Evolutionary conservation across 2,888 invertebrate species (phyloP).

Genomic region (Eutolmus rufibarbis): DNA sequence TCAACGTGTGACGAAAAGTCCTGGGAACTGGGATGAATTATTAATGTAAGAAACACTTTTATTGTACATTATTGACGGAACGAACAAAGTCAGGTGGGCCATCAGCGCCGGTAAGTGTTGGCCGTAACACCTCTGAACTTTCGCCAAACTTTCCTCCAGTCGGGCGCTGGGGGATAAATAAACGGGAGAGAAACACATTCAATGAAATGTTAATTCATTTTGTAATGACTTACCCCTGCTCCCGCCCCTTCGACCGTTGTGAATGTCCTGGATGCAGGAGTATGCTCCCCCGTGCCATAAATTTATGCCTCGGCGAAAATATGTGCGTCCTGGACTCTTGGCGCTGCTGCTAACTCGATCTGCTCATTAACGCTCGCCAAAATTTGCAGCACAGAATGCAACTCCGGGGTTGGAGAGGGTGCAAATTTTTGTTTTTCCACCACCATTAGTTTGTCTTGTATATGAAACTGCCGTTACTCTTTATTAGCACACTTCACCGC

Average conservation of each 20-base stretch:
- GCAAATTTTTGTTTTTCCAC: not conserved
- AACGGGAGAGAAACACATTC: conserved; percentile 12
- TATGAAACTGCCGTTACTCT: not conserved
- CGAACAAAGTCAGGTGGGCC: conserved; percentile 49
- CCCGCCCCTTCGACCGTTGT: not conserved
- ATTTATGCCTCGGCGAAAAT: not conserved
- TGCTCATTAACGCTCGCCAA: not conserved
- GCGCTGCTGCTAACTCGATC: not conserved
- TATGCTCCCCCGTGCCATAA: not conserved
- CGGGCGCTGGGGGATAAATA: not conserved
- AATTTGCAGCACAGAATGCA: not conserved
- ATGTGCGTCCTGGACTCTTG: not conserved
- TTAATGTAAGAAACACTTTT: conserved; percentile 54
- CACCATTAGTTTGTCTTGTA: not conserved
- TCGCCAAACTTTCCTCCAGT: not conserved
- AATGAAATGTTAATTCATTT: conserved; percentile 32
- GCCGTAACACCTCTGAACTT: conserved; percentile 23
- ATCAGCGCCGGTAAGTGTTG: conserved; percentile 16
- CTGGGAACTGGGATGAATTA: conserved; percentile 56
- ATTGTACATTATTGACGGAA: conserved; percentile 22
- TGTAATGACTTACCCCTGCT: conserved; percentile 1
- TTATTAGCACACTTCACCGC: not conserved
- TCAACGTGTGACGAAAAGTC: conserved; percentile 54
- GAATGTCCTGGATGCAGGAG: not conserved
- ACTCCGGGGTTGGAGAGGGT: not conserved